These are phyloP conservation scores for Hafferia zeledoni DNA, from an alignment of 2,797 vertebrate genomes.

Conservation along the genomic window DNA sequence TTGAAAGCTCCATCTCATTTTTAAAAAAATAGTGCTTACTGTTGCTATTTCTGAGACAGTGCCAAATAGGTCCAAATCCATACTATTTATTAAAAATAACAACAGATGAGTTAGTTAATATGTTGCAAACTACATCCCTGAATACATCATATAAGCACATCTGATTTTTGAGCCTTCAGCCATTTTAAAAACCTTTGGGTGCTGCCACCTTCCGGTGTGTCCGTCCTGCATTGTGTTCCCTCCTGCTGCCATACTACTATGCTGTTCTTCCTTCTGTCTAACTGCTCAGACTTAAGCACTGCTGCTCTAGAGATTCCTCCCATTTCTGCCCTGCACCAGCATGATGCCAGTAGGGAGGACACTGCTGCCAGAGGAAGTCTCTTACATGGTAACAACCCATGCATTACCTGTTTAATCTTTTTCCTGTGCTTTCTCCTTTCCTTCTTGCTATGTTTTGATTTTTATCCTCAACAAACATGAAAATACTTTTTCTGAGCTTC, in stretches of 20 bases:
- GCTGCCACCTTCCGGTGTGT: background rate
- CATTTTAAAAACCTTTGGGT: background rate
- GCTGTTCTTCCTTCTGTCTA: background rate
- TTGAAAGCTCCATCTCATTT: background rate
- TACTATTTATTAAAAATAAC: background rate
- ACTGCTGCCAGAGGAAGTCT: background rate
- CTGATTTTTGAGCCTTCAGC: background rate
- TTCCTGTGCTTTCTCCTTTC: background rate
- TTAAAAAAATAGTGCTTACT: background rate
- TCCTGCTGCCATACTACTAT: background rate
- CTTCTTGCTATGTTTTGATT: background rate
- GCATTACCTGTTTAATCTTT: accelerated
- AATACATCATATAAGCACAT: accelerated
- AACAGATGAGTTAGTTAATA: background rate
- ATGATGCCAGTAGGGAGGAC: background rate
- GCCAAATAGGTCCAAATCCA: background rate
- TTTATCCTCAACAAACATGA: background rate
- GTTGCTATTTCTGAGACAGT: background rate
- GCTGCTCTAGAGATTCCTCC: background rate
- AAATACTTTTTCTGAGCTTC: background rate
- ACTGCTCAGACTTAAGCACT: background rate
- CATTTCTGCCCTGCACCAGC: background rate
- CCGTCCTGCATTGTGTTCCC: background rate
- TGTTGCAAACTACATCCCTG: background rate
- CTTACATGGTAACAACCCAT: background rate